phyloP scores from a whole-genome alignment of 2,797 vertebrate genomes.

The Hippoglossus hippoglossus region DNA sequence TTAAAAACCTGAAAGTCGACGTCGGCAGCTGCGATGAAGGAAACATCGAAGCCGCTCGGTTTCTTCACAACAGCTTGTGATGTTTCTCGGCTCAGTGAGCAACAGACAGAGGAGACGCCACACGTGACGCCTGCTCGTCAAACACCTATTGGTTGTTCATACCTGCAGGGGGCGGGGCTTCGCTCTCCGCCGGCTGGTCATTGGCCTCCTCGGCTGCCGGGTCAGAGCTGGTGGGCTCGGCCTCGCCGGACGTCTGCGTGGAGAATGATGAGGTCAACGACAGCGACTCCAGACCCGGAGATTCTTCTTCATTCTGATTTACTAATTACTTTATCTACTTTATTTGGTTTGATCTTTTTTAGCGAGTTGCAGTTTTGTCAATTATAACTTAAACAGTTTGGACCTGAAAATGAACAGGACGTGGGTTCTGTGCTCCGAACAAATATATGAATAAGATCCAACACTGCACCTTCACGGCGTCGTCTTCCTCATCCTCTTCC shows the following conservation, averaged over 20 bases:
- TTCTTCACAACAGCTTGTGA: conserved; percentile 50
- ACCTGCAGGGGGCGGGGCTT: conserved; percentile 64
- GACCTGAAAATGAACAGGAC: too few relatives aligned
- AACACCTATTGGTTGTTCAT: conserved; percentile 23
- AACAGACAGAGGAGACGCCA: conserved; percentile 28
- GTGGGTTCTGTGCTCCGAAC: too few relatives aligned
- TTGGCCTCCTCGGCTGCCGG: conserved; percentile 37
- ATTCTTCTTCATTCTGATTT: neutral
- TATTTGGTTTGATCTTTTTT: neutral
- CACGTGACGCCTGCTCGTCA: neutral
- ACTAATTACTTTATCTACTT: neutral
- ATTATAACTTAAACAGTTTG: too few relatives aligned
- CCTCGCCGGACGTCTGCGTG: conserved; percentile 15
- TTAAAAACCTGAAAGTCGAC: too few relatives aligned
- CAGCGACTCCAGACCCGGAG: neutral
- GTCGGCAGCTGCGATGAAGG: too few relatives aligned
- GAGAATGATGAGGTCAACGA: conserved; percentile 39
- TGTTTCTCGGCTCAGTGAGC: conserved; percentile 32
- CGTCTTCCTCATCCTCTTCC: conserved; percentile 26
- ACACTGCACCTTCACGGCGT: conserved; percentile 33
- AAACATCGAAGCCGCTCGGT: neutral
- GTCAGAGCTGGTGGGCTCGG: neutral
- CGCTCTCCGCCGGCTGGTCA: conserved; percentile 14
- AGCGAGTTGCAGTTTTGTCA: too few relatives aligned
- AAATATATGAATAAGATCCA: too few relatives aligned